phyloP scores from a whole-genome alignment of 2,888 invertebrate genomes.

The Hirtodrosophila alboralis region DNA sequence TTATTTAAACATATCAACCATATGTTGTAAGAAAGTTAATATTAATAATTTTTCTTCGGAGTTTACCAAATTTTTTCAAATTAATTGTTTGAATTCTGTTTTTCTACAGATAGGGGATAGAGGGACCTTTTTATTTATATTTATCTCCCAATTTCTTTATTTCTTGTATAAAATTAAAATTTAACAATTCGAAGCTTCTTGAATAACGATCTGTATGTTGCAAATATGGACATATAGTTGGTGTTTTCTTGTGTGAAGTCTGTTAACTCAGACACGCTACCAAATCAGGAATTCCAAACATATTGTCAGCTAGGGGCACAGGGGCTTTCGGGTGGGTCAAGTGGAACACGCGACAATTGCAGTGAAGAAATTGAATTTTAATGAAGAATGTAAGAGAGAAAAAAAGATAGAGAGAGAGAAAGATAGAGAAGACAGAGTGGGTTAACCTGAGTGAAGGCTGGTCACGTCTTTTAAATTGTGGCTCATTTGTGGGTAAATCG shows the following conservation, averaged over 20 bases:
- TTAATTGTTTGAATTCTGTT: no score
- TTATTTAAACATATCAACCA: no score
- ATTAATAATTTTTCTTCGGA: no score
- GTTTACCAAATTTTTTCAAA: no score
- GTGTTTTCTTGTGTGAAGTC: slow-evolving; percentile 1
- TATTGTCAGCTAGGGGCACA: slow-evolving; percentile 20
- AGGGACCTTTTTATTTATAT: no score
- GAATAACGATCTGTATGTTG: no score
- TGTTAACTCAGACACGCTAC: slow-evolving; percentile 10
- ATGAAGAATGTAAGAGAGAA: slow-evolving; percentile 10
- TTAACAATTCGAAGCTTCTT: not conserved
- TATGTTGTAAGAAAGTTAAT: no score
- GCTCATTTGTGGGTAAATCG: slow-evolving; percentile 45
- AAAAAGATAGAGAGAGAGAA: not conserved
- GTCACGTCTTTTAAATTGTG: slow-evolving; percentile 47
- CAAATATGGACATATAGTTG: not conserved
- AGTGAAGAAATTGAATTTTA: slow-evolving; percentile 39
- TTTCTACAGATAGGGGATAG: no score
- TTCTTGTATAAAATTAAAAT: not conserved
- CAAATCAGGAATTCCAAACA: slow-evolving; percentile 56
- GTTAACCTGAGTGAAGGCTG: not conserved
- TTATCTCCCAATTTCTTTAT: no score
- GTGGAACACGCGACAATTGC: slow-evolving; percentile 36
- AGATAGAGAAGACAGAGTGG: not conserved
- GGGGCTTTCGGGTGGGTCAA: not conserved